Percentiles rank a stretch among this genome's conserved stretches.
Conservation (phyloP, 2,797 vertebrate species). For the Apodemus agrarius region DNA sequence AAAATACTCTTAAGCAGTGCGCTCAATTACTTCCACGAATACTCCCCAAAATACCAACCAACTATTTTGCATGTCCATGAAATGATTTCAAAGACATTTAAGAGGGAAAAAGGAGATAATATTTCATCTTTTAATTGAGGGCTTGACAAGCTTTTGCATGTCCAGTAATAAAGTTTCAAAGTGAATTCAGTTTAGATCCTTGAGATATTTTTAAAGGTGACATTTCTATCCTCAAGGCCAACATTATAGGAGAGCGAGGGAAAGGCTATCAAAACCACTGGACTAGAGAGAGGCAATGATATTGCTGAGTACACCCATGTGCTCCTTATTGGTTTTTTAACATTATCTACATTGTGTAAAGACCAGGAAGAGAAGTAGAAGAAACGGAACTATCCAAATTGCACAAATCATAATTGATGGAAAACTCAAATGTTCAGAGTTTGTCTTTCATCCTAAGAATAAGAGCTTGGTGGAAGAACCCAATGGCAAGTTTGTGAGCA, state of each 20-base stretch:
- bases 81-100: constrained; percentile 87
- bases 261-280: constrained; percentile 66
- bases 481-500: background rate
- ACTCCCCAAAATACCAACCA: constrained; percentile 88
- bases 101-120: constrained; percentile 86
- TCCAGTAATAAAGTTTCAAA: constrained; percentile 87
- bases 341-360: background rate
- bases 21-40: constrained; percentile 87
- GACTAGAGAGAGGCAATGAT: background rate
- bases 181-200: constrained; percentile 87
- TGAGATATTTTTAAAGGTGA: constrained; percentile 88
- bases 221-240: constrained; percentile 84
- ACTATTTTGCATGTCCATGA: constrained; percentile 88
- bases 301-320: background rate
- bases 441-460: background rate
- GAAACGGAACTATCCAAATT: background rate
- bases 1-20: constrained; percentile 86
- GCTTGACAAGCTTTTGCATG: constrained; percentile 82
- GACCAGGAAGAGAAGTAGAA: background rate
- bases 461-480: background rate
- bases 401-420: background rate
- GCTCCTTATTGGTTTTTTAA: background rate
- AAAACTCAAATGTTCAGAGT: background rate
- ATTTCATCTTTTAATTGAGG: constrained; percentile 89
- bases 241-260: constrained; percentile 69